Base-by-base conservation (phyloP, 2,888 invertebrate genomes). In the Troilus luridus region DNA sequence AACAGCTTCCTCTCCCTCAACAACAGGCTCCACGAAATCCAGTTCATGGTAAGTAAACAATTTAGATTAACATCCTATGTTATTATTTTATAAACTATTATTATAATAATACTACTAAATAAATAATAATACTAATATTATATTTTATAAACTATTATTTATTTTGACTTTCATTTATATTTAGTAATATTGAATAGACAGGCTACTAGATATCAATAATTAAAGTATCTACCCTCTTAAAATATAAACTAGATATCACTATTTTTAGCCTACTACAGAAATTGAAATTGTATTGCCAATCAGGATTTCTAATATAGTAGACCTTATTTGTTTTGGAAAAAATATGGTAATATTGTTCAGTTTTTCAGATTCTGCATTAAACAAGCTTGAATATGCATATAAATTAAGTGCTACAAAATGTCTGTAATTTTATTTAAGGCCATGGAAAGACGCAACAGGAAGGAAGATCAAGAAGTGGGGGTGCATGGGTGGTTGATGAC, bases 401-500 rank as follows among this genome's bases (percentile, higher is more conserved):
- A 56, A n/a, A 11, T 11, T 58, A 56, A 54, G 2, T n/a, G 12
- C n/a, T 58, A 21, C n/a, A 56, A 21, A 11, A 19, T 21, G 14
- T 56, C 21, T 56, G n/a, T 85, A 56, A 58, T n/a, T 85, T 85
- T 56, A 58, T 85, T 85, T 12, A n/a, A 85, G 85, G 85, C 56
- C 85, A 85, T 85, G 85, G 85, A 56, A 85, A 85, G 85, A 85
- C 85, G 5, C 85, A 85, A 85, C 85, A 56, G 56, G 85, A 85
- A 85, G 85, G 85, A 56, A 54, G 85, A 56, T 85, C 85, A n/a
- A 85, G 85, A 85, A 85, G 85, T 56, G 85, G 85, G 8, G 85
- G 85, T n/a, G 85, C 85, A 11, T 56, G 85, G 56, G 85, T 85
- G 85, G 85, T 85, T 58, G 85, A 85, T 85, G 85, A 85, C n/a